A percentile compares a stretch with the other conserved stretches of the same genome.
These are phyloP conservation scores for Drosophila maculinotata DNA, from an alignment of 2,888 invertebrate species.

Conservation along the genomic window DNA sequence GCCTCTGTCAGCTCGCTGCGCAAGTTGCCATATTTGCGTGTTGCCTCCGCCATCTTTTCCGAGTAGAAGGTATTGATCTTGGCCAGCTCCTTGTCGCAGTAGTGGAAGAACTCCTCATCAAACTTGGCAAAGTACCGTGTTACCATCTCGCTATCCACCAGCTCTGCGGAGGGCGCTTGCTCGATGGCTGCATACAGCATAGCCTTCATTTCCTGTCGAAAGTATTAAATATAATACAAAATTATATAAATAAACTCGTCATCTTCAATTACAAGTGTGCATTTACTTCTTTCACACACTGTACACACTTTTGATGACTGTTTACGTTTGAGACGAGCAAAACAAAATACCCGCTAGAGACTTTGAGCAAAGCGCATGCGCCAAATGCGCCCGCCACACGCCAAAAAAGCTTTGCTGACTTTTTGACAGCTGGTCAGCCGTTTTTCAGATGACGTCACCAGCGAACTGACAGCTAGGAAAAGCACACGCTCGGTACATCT, in stretches of 20 bases:
- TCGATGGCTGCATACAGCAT: slow-evolving; percentile 93
- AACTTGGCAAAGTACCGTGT: slow-evolving; percentile 91
- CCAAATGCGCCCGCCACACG: slow-evolving; percentile 15
- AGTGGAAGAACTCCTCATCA: slow-evolving; percentile 94
- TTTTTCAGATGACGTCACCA: slow-evolving; percentile 69
- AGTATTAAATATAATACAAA: slow-evolving; percentile 6
- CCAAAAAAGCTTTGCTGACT: slow-evolving; percentile 56
- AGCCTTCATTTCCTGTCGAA: slow-evolving; percentile 91
- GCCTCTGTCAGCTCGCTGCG: slow-evolving; percentile 89
- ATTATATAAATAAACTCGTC: too few relatives aligned
- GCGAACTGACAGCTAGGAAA: slow-evolving; percentile 67
- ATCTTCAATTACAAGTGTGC: not conserved
- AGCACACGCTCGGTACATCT: slow-evolving; percentile 49
- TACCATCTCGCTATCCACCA: slow-evolving; percentile 89
- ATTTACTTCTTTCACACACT: slow-evolving; percentile 20
- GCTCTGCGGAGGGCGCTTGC: slow-evolving; percentile 91
- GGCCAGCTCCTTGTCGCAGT: slow-evolving; percentile 93
- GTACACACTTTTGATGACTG: slow-evolving; percentile 36
- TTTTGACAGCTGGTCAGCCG: slow-evolving; percentile 67
- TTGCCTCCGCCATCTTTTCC: slow-evolving; percentile 95
- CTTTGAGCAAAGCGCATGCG: slow-evolving; percentile 62
- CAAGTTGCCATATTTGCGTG: slow-evolving; percentile 91
- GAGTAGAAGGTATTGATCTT: slow-evolving; percentile 96
- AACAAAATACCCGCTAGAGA: slow-evolving; percentile 49
- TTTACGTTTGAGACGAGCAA: slow-evolving; percentile 66